phyloP scores from a whole-genome alignment of 2,113 vertebrate species.

The Brienomyrus brachyistius region DNA sequence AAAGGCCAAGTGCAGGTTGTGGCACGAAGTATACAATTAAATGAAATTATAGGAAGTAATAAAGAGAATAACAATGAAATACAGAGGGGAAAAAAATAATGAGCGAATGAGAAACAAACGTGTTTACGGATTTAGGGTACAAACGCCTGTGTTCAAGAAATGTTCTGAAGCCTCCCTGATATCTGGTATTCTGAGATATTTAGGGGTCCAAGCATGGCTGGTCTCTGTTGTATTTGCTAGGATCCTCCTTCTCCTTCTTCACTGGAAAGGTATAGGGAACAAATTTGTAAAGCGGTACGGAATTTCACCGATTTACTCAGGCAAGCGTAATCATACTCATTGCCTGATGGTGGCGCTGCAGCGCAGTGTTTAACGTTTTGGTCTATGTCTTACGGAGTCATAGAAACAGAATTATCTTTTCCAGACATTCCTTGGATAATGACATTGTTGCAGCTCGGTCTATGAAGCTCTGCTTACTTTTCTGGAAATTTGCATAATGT shows the following conservation, averaged over 20 bases:
- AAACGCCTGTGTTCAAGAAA: background rate
- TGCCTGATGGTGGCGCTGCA: background rate
- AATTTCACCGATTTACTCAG: background rate
- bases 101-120: background rate
- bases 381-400: background rate
- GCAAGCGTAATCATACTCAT: background rate
- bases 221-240: background rate
- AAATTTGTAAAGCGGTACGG: background rate
- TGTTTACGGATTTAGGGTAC: background rate
- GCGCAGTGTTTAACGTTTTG: background rate
- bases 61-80: background rate
- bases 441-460: background rate
- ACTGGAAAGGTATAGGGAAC: background rate
- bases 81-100: background rate
- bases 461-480: background rate
- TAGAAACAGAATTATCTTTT: background rate
- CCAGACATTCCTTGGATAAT: background rate
- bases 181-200: background rate
- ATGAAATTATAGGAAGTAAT: background rate
- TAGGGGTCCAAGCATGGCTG: background rate
- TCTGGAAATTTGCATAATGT: background rate
- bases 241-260: background rate
- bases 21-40: background rate
- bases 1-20: background rate
- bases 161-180: background rate